A percentile compares a stretch with the other conserved stretches of the same genome.
phyloP scores from a whole-genome alignment of 2,888 invertebrate genomes.

The Neria commutata region DNA sequence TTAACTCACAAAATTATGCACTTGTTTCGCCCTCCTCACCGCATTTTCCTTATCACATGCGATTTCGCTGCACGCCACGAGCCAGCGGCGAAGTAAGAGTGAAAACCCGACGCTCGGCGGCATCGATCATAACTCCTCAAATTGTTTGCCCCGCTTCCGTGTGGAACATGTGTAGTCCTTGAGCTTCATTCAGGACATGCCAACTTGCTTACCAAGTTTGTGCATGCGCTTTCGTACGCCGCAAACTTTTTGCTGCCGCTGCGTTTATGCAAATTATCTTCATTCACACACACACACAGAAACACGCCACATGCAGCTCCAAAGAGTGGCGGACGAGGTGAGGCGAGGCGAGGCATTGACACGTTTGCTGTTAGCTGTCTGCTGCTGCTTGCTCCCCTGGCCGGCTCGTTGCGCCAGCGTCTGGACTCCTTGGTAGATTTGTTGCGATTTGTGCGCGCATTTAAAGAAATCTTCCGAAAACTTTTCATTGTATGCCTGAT shows the following conservation, averaged over 20 bases:
- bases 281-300: slow-evolving; percentile 27
- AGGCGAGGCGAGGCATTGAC: neutral
- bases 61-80: too few relatives aligned
- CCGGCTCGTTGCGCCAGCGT: neutral
- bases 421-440: too few relatives aligned
- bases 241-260: slow-evolving; percentile 41
- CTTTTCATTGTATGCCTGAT: neutral
- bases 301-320: slow-evolving; percentile 25
- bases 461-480: slow-evolving; percentile 20
- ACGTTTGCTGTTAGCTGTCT: neutral
- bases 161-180: slow-evolving; percentile 22
- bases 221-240: slow-evolving; percentile 25
- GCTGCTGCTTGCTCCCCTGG: neutral
- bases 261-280: slow-evolving; percentile 51
- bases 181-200: slow-evolving; percentile 38
- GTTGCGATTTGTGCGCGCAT: slow-evolving; percentile 19
- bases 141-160: too few relatives aligned
- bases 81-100: too few relatives aligned
- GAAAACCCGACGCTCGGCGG: too few relatives aligned
- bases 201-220: slow-evolving; percentile 55
- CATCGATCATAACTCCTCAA: too few relatives aligned
- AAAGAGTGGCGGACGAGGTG: slow-evolving; percentile 15
- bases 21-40: too few relatives aligned
- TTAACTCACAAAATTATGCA: too few relatives aligned
- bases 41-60: too few relatives aligned